phyloP scores from a whole-genome alignment of 2,797 vertebrate genomes.

The Acrossocheilus fasciatus region DNA sequence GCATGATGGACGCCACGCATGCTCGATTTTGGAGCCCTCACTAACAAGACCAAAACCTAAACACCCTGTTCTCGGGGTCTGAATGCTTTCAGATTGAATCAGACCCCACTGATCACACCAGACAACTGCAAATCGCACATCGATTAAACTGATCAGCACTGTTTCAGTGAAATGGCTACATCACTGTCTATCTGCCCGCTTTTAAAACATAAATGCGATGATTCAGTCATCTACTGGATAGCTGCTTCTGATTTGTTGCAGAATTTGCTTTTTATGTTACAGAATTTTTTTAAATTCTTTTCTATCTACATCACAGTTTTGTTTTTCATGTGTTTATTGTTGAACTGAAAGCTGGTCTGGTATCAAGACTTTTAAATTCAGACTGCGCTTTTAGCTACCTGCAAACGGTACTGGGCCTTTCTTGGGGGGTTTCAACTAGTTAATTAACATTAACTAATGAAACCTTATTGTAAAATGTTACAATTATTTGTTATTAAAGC shows the following conservation, averaged over 20 bases:
- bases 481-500: no score
- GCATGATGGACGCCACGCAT: constrained; percentile 56
- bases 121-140: constrained; percentile 24
- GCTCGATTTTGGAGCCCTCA: constrained; percentile 17
- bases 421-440: no score
- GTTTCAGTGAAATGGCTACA: background rate
- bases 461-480: no score
- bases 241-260: background rate
- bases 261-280: background rate
- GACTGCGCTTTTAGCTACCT: background rate
- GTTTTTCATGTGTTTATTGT: background rate
- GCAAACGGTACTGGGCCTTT: no score
- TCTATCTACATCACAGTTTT: background rate
- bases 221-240: background rate
- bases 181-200: constrained; percentile 15
- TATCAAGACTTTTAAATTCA: background rate
- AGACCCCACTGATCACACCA: constrained; percentile 18
- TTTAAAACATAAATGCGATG: background rate
- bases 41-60: constrained; percentile 53
- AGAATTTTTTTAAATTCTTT: background rate
- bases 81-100: constrained; percentile 64
- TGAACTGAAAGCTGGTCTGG: background rate
- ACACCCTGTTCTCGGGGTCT: constrained; percentile 53
- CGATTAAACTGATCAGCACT: constrained; percentile 63
- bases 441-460: no score